phyloP scores from a whole-genome alignment of 2,888 invertebrate species.

The Lypha dubia region DNA sequence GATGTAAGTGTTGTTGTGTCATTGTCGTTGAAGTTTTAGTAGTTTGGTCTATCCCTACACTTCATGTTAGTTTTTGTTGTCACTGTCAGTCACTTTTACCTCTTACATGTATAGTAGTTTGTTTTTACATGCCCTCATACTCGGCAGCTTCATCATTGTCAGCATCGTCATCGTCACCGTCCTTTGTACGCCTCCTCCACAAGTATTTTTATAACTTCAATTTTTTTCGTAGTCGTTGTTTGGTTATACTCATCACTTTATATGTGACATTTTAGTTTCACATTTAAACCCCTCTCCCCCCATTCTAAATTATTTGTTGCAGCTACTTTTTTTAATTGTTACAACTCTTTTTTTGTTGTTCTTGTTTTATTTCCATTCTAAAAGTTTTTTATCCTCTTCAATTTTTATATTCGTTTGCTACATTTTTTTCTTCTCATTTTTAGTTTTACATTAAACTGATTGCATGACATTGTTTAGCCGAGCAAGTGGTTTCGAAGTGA shows the following conservation, averaged over 20 bases:
- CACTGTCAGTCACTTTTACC: constrained; percentile 71
- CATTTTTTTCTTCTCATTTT: constrained; percentile 45
- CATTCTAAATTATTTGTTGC: constrained; percentile 17
- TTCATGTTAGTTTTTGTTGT: constrained; percentile 69
- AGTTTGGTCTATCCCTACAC: constrained; percentile 46
- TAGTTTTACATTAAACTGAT: constrained; percentile 70
- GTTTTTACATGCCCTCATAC: constrained; percentile 64
- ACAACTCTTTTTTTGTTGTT: constrained; percentile 64
- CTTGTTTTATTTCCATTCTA: too few relatives aligned
- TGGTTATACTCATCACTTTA: constrained; percentile 45
- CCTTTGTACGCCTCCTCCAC: constrained; percentile 17
- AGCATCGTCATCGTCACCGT: constrained; percentile 29
- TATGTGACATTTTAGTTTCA: constrained; percentile 55
- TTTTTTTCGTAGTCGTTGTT: constrained; percentile 52
- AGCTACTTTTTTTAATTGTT: constrained; percentile 72
- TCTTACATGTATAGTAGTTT: constrained; percentile 66
- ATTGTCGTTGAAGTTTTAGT: constrained; percentile 62
- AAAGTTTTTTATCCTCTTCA: constrained; percentile 48
- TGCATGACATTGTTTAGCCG: constrained; percentile 73
- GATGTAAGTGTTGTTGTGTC: constrained; percentile 50
- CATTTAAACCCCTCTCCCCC: background rate
- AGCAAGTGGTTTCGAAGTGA: constrained; percentile 73
- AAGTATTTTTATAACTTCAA: constrained; percentile 33
- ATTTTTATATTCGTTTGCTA: constrained; percentile 48
- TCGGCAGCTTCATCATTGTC: constrained; percentile 43